Evolutionary conservation across 2,888 invertebrate genomes (phyloP).

Genomic region (Synergus gifuensis): DNA sequence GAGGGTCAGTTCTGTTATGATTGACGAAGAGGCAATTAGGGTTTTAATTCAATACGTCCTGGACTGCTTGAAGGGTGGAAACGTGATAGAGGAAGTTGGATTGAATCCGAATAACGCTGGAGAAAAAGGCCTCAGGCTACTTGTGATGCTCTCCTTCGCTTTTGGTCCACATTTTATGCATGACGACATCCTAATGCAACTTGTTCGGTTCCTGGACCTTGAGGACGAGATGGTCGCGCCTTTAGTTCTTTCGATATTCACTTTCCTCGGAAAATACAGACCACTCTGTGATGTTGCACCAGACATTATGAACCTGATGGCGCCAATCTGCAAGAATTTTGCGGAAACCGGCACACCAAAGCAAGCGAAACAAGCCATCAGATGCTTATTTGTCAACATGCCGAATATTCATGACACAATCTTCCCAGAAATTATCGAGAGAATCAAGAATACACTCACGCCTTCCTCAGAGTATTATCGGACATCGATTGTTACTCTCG

Average conservation of each 20-base stretch:
- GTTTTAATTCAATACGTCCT: constrained; percentile 81
- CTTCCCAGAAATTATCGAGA: constrained; percentile 91
- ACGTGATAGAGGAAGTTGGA: constrained; percentile 87
- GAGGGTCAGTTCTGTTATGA: constrained; percentile 96
- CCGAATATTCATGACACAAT: constrained; percentile 84
- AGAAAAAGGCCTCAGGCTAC: constrained; percentile 92
- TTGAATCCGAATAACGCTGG: constrained; percentile 90
- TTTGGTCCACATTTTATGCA: constrained; percentile 96
- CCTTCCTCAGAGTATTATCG: constrained; percentile 90
- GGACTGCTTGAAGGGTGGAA: constrained; percentile 86
- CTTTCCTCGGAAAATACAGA: constrained; percentile 92
- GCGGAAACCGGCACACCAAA: constrained; percentile 94
- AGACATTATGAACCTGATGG: constrained; percentile 86
- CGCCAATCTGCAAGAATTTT: constrained; percentile 92
- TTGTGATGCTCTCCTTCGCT: constrained; percentile 93
- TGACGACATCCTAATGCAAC: constrained; percentile 88
- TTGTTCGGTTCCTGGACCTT: constrained; percentile 87
- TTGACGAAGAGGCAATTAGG: constrained; percentile 92
- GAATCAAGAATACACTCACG: constrained; percentile 86
- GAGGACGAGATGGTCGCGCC: constrained; percentile 91
- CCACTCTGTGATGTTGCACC: constrained; percentile 90
- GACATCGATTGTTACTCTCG: constrained; percentile 95
- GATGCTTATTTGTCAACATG: constrained; percentile 93
- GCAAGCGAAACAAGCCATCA: constrained; percentile 97
- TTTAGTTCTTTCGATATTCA: constrained; percentile 89